Evolutionary conservation across 1,140 invertebrate genomes (phyloP).

Genomic region (Lepidurus arcticus): DNA sequence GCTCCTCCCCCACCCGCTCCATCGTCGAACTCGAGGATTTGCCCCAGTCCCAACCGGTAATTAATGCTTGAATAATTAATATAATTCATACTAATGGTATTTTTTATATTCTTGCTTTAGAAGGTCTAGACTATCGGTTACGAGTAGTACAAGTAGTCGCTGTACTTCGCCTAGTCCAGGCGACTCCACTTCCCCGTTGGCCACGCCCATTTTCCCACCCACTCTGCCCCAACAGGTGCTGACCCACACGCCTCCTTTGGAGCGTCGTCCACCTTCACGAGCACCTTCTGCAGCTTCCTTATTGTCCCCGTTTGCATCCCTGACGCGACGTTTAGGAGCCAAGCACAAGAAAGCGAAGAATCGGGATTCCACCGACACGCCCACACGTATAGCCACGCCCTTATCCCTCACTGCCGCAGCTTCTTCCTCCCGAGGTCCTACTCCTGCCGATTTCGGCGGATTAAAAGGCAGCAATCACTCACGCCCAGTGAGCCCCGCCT

Average conservation of each 20-base stretch:
- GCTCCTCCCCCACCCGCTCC: slow-evolving; percentile 2
- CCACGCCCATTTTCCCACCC: slow-evolving; percentile 27
- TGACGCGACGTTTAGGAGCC: slow-evolving; percentile 30
- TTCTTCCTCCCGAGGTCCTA: background rate
- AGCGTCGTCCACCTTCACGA: slow-evolving; percentile 31
- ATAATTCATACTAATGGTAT: no score
- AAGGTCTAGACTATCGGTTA: background rate
- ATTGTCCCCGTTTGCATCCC: slow-evolving; percentile 30
- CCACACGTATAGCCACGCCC: slow-evolving; percentile 28
- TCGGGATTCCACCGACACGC: background rate
- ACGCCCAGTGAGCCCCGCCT: slow-evolving; percentile 25
- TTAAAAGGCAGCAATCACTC: slow-evolving; percentile 20
- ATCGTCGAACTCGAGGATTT: background rate
- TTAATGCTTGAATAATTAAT: background rate
- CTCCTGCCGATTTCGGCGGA: background rate
- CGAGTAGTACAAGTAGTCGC: background rate
- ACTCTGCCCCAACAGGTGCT: slow-evolving; percentile 20
- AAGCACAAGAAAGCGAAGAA: slow-evolving; percentile 28
- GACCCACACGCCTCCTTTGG: background rate
- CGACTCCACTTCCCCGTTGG: slow-evolving; percentile 24
- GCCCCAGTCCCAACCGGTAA: background rate
- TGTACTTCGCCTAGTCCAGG: slow-evolving; percentile 15
- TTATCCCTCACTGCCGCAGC: slow-evolving; percentile 23
- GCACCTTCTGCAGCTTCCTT: slow-evolving; percentile 29
- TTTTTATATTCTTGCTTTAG: background rate